Conservation (phyloP, 2,113 vertebrate species). For the Todiramphus saurophagus region DNA sequence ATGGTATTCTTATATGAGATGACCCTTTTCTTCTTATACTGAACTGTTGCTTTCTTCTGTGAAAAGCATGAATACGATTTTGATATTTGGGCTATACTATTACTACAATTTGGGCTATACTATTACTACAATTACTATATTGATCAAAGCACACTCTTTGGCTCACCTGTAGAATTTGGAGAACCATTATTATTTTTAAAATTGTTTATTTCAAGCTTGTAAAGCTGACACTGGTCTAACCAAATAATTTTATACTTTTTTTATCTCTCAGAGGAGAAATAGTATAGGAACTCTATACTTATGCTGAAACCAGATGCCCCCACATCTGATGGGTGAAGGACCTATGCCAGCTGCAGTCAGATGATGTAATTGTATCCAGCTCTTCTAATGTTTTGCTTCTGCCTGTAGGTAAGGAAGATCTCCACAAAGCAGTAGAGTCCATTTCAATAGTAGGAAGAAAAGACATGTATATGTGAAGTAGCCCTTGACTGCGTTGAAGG, state of each 20-base stretch:
- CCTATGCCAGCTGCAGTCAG: neutral
- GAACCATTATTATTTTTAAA: neutral
- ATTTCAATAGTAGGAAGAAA: neutral
- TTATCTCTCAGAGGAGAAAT: neutral
- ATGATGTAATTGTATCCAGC: neutral
- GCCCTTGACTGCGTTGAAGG: neutral
- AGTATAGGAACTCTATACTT: neutral
- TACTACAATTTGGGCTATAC: too few species aligned
- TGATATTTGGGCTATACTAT: neutral
- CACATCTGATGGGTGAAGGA: neutral
- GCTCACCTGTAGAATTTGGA: neutral
- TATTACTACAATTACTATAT: neutral
- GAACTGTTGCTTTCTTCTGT: neutral
- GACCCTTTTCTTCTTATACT: neutral
- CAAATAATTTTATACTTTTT: neutral
- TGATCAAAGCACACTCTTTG: neutral
- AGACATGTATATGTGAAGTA: rapidly evolving
- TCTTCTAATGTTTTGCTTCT: neutral
- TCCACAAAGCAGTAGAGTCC: neutral
- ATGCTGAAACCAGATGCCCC: neutral
- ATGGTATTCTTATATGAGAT: neutral
- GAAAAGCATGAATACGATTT: neutral
- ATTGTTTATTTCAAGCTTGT: neutral
- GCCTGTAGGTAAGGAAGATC: too few species aligned
- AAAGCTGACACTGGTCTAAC: neutral